Conservation (phyloP, 2,888 invertebrate species). For the Endotricha flammealis region DNA sequence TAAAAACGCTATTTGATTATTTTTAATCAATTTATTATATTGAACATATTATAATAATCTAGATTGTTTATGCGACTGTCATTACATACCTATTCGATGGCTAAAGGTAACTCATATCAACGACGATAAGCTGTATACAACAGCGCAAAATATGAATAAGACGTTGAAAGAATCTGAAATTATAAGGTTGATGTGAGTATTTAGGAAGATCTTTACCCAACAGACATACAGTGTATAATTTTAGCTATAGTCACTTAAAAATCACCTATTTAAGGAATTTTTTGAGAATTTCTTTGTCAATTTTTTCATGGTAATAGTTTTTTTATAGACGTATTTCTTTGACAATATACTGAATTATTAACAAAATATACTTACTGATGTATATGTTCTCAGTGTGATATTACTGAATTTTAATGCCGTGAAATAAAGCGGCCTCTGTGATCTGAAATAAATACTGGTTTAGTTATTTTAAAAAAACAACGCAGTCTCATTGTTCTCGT, state of each 20-base stretch:
- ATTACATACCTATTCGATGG: too few relatives aligned
- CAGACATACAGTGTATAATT: too few relatives aligned
- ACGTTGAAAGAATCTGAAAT: conserved; percentile 55
- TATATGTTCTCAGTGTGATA: conserved; percentile 56
- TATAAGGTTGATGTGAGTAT: conserved; percentile 22
- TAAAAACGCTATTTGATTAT: too few relatives aligned
- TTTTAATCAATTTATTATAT: too few relatives aligned
- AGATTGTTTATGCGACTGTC: too few relatives aligned
- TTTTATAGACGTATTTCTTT: background rate
- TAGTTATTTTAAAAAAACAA: too few relatives aligned
- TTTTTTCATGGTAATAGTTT: background rate
- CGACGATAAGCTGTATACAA: conserved; percentile 50
- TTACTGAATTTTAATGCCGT: conserved; percentile 56
- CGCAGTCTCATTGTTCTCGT: too few relatives aligned
- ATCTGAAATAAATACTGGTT: too few relatives aligned
- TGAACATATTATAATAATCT: too few relatives aligned
- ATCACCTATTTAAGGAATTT: too few relatives aligned
- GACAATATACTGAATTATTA: background rate
- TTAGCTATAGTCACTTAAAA: background rate
- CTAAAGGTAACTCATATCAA: too few relatives aligned
- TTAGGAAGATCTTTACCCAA: too few relatives aligned
- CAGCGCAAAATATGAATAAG: conserved; percentile 59
- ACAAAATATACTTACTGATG: conserved; percentile 47
- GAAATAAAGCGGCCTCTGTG: conserved; percentile 59
- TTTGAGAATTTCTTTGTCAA: background rate